Evolutionary conservation across 2,797 vertebrate genomes (phyloP), one percentile per base, ranked within the genome.

Genomic region (Dromococcyx pavoninus): DNA sequence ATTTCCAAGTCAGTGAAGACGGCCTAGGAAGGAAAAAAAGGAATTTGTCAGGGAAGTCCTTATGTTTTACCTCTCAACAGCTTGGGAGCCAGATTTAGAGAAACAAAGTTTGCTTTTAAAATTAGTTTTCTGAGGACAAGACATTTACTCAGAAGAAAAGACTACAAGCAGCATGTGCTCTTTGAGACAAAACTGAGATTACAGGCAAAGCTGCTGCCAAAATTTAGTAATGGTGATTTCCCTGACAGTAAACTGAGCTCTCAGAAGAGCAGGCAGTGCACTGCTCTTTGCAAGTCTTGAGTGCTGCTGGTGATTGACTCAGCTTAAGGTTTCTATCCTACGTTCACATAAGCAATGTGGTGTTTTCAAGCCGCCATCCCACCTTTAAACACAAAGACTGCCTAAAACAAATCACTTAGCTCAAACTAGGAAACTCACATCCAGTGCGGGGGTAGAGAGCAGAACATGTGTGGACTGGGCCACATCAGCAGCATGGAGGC

Each of bases 1-100:
- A 99, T 99, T 97, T 99, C 99, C 96, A 99, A 95, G 90, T 99
- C 99, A 2, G 99, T 99, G 97, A 99, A 99, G 94, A 99, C 99
- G 0, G 99, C 99, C 99, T 99, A 97, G 5, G 54, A 41, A 30
- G 75, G 72, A 86, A 75, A 54, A 41, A 77, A 7, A 46, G 87
- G 25, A 28, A 32, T 35, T 23, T 19, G 65, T 92, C 67, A 95
- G 67, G 10, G 21, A 57, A 57, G n/a, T 54, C 22, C 32, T 30
- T 11, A 9, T 6, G 32, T 5, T 67, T 44, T 2, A 11, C 32
- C 51, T 67, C 64, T 27, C 24, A 53, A 1, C 53, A 30, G 12
- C 58, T 18, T 41, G 37, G 19, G 27, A 16, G 32, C 32, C 69
- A 60, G 64, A 17, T 12, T 24, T 28, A 41, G 79, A 48, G 44